Evolutionary conservation across 2,113 vertebrate genomes (phyloP).

Genomic region (Lanius ludovicianus): DNA sequence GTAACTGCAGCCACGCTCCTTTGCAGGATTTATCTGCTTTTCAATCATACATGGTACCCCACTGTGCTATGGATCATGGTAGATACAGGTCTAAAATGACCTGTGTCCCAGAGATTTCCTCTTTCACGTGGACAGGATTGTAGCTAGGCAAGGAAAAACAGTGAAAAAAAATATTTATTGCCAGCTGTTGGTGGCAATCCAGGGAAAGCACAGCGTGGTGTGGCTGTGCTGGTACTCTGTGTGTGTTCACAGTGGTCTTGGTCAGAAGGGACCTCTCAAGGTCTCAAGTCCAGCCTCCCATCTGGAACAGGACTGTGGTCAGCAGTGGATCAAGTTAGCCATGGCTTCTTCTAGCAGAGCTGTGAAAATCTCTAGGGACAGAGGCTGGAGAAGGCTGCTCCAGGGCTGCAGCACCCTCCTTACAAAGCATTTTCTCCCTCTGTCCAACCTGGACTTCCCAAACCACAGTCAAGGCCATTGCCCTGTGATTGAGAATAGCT

Average conservation of each 20-base stretch:
- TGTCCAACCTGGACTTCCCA: neutral
- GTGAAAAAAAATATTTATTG: neutral
- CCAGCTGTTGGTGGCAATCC: neutral
- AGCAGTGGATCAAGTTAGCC: neutral
- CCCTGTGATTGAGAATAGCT: neutral
- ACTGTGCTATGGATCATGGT: neutral
- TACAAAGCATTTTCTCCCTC: neutral
- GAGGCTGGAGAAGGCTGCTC: neutral
- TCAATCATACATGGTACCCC: neutral
- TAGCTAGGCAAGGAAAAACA: neutral
- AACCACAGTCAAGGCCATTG: neutral
- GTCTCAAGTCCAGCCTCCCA: neutral
- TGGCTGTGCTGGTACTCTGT: neutral
- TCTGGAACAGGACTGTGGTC: neutral
- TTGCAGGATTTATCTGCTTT: neutral
- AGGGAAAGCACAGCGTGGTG: neutral
- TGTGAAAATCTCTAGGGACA: neutral
- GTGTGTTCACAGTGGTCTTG: neutral
- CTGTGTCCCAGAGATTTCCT: neutral
- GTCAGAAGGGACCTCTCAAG: neutral
- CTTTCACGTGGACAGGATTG: rapidly evolving
- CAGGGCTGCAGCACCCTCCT: neutral
- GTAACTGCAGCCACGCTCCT: neutral
- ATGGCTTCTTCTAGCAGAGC: neutral
- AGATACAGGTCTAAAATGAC: neutral